A percentile compares a stretch with the other conserved stretches of the same genome.
Evolutionary conservation across 2,797 vertebrate genomes (phyloP).

Genomic region (Bradypodion pumilum): DNA sequence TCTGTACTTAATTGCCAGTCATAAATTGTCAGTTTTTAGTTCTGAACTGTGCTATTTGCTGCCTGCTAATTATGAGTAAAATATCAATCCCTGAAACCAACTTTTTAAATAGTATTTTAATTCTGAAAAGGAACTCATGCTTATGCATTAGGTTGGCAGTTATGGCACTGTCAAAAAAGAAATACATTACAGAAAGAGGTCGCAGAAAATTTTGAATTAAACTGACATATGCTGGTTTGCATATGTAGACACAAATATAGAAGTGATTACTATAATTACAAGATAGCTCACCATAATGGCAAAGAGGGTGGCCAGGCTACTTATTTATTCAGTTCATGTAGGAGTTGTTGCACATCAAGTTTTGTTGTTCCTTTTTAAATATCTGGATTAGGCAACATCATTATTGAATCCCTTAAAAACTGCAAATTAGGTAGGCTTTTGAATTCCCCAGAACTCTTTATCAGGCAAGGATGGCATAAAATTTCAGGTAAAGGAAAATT

Average conservation of each 20-base stretch:
- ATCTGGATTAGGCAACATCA: too few relatives aligned
- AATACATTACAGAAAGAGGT: neutral
- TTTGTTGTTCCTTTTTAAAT: too few relatives aligned
- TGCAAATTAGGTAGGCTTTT: too few relatives aligned
- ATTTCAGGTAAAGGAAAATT: too few relatives aligned
- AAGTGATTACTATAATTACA: too few relatives aligned
- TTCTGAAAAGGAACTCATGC: neutral
- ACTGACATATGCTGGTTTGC: neutral
- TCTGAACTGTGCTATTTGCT: neutral
- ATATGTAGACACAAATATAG: too few relatives aligned
- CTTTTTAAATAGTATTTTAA: accelerated
- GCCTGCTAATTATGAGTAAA: neutral
- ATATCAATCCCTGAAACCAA: neutral
- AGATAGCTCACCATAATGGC: too few relatives aligned
- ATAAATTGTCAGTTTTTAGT: neutral
- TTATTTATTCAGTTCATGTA: too few relatives aligned
- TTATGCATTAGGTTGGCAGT: neutral
- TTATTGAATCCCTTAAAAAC: too few relatives aligned
- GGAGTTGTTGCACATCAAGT: too few relatives aligned
- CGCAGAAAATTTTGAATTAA: neutral
- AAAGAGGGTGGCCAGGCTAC: neutral
- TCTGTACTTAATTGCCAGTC: neutral
- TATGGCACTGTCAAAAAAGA: neutral
- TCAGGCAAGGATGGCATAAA: too few relatives aligned
- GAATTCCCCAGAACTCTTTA: too few relatives aligned